Conservation (phyloP, 2,113 vertebrate genomes). For the Hymenochirus boettgeri region DNA sequence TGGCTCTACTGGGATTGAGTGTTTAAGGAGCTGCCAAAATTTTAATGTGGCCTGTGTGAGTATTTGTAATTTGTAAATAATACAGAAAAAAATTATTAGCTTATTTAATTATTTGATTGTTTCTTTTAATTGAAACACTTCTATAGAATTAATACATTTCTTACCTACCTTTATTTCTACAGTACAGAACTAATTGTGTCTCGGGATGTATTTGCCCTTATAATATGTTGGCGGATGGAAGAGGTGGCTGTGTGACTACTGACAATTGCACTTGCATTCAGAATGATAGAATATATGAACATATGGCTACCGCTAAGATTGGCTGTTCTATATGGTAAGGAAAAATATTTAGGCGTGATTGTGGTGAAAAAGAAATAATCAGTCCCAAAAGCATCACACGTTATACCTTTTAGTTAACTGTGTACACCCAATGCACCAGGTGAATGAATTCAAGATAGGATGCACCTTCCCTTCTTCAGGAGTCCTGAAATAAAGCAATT, state of each 20-base stretch:
- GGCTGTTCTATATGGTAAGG: constrained; percentile 70
- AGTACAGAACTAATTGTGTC: constrained; percentile 59
- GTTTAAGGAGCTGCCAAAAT: constrained; percentile 82
- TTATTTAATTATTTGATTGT: neutral
- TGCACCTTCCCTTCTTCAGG: no score
- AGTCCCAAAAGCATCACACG: no score
- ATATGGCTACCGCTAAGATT: constrained; percentile 54
- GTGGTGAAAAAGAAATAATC: no score
- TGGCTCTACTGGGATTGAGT: constrained; percentile 67
- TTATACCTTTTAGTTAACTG: no score
- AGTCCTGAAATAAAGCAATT: no score
- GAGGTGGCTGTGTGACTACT: constrained; percentile 56
- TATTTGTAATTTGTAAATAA: constrained; percentile 25
- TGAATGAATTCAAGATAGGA: no score
- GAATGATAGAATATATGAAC: constrained; percentile 58
- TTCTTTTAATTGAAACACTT: neutral
- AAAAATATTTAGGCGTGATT: no score
- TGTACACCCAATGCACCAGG: no score
- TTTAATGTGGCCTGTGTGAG: constrained; percentile 86
- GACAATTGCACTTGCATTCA: constrained; percentile 63
- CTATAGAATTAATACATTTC: neutral
- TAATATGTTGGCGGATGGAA: constrained; percentile 59
- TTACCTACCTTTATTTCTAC: constrained; percentile 6
- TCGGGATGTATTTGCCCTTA: constrained; percentile 69
- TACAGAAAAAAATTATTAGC: neutral